Conservation (phyloP, 2,113 vertebrate species). For the Syngnathoides biaculeatus region DNA sequence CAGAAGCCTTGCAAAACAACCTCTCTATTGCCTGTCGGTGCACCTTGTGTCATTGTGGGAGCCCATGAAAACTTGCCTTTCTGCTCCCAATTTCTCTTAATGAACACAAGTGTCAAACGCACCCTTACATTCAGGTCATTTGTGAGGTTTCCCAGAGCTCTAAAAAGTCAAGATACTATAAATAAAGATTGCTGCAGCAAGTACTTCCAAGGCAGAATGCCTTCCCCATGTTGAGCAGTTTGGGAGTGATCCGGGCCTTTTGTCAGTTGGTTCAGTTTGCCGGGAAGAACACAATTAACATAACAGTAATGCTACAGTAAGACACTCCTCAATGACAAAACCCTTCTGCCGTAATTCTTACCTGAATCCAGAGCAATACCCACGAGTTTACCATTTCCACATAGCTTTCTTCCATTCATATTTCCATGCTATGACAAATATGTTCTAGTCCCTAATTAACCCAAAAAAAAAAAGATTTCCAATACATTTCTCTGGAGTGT, state of each 20-base stretch:
- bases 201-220: slow-evolving; percentile 28
- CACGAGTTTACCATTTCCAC: slow-evolving; percentile 21
- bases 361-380: slow-evolving; percentile 23
- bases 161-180: slow-evolving; percentile 66
- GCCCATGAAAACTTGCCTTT: slow-evolving; percentile 53
- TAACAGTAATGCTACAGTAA: slow-evolving; percentile 44
- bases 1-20: slow-evolving; percentile 56
- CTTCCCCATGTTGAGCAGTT: slow-evolving; percentile 31
- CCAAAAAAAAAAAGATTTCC: background rate
- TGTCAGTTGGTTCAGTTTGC: slow-evolving; percentile 25
- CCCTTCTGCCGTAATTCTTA: slow-evolving; percentile 36
- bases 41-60: slow-evolving; percentile 55
- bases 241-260: slow-evolving; percentile 33
- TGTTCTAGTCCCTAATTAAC: background rate
- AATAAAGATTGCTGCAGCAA: slow-evolving; percentile 54
- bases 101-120: slow-evolving; percentile 73
- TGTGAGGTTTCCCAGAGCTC: slow-evolving; percentile 56
- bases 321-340: slow-evolving; percentile 31
- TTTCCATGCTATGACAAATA: background rate
- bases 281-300: slow-evolving; percentile 62
- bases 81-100: slow-evolving; percentile 67
- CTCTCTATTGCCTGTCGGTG: slow-evolving; percentile 42
- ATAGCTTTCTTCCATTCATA: background rate
- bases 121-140: slow-evolving; percentile 58
- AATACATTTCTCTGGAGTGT: slow-evolving; percentile 7